Base-by-base conservation (phyloP, 2,797 vertebrate species). In the Alosa sapidissima region DNA sequence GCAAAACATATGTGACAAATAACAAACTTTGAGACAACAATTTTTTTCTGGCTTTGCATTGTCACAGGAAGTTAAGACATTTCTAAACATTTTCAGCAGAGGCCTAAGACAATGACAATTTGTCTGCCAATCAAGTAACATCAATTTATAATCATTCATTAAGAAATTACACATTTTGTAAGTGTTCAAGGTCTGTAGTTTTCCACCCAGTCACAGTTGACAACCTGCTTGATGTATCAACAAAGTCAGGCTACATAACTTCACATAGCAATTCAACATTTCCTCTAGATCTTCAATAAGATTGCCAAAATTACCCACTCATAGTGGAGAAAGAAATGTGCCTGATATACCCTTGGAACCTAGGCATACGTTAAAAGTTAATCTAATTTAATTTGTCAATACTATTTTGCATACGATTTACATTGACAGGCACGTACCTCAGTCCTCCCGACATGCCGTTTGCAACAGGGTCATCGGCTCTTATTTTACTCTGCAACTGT, bases 391-490 rank as follows among this genome's bases (percentile, higher is more conserved):
- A 55, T 6, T 5, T 19, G 2, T 1, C 7, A 9, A 5, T 5
- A 10, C 58, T 1, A 6, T 19, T 45, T 78, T 19, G 28, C 36
- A 45, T 45, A 47, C 11, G 33, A 72, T 4, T 33, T 68, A 33
- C 52, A 28, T 72, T 19, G 16, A 45, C 41, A 21, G 7, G 82
- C 45, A 54, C 84, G 2, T 87, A 95, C 95, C 94, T 94, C 83
- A 96, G 90, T 47, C 90, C 93, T 90, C 92, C 93, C 1, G 94
- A 94, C 94, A 95, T 94, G 89, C 86, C 90, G 90, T 85, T 85
- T 87, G 84, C 82, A n/a, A 78, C 49, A 83, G 65, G 47, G 0
- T 86, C 89, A 89, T 88, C 86, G 84, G 2, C 51, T 82, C 47
- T 21, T 33, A 14, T 82, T 52, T 83, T 52, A 84, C 82, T 82